Percentiles rank a stretch among this genome's conserved stretches.
Evolutionary conservation across 2,888 invertebrate genomes (phyloP).

Genomic region (Acanthacorydalis orientalis): DNA sequence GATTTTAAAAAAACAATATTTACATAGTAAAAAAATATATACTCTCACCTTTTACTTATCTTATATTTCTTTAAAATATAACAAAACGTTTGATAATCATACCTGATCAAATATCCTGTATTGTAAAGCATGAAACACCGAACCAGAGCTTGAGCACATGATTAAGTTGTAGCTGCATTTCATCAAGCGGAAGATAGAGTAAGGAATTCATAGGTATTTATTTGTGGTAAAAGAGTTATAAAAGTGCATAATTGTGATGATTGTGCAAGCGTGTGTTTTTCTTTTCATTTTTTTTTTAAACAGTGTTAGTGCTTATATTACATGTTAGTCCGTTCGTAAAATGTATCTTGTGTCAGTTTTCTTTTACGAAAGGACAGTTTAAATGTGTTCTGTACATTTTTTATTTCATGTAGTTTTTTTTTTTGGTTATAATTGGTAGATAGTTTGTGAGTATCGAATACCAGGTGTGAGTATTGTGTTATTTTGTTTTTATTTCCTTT

Average conservation of each 20-base stretch:
- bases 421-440: not conserved
- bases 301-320: no score
- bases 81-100: conserved; percentile 3
- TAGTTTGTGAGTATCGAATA: not conserved
- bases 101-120: conserved; percentile 2
- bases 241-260: no score
- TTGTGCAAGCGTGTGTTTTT: no score
- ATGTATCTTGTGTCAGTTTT: no score
- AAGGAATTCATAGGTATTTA: not conserved
- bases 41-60: no score
- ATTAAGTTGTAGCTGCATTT: not conserved
- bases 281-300: no score
- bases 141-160: not conserved
- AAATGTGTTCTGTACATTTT: conserved; percentile 6
- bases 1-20: not conserved
- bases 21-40: no score
- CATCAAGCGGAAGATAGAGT: not conserved
- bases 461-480: conserved; percentile 1
- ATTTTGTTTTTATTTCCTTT: conserved; percentile 7
- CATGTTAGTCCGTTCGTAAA: no score
- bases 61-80: no score
- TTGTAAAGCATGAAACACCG: not conserved
- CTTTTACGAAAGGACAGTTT: no score
- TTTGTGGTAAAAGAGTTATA: not conserved
- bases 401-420: not conserved